A percentile compares a stretch with the other conserved stretches of the same genome.
Evolutionary conservation across 2,797 vertebrate species (phyloP).

Genomic region (Prionace glauca): DNA sequence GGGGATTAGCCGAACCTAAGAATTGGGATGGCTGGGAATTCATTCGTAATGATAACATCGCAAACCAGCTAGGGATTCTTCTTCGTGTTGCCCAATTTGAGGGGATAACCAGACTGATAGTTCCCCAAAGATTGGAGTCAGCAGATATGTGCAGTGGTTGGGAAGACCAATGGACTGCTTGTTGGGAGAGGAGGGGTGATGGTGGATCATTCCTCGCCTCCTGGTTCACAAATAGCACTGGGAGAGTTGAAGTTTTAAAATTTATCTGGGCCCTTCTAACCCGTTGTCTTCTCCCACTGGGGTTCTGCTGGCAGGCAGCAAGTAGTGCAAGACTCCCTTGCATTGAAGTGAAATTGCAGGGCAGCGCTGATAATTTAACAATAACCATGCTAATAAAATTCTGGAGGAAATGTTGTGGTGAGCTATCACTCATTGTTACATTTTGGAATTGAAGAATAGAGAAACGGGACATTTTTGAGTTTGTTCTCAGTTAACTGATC

Average conservation of each 20-base stretch:
- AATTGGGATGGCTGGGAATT: neutral
- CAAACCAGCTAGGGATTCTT: neutral
- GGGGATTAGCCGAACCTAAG: neutral
- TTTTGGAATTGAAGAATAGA: neutral
- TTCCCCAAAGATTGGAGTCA: neutral
- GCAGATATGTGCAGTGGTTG: neutral
- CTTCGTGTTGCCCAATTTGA: neutral
- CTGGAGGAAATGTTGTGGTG: neutral
- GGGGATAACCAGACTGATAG: neutral
- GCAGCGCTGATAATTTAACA: no score
- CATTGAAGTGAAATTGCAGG: neutral
- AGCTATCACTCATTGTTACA: neutral
- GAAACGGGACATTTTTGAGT: neutral
- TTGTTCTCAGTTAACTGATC: neutral
- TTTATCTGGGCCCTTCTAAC: neutral
- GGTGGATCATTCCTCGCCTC: neutral
- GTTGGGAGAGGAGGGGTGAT: neutral
- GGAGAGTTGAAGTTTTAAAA: neutral
- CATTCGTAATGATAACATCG: neutral
- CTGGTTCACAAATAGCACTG: neutral
- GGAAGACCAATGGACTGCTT: neutral
- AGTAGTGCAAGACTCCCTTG: neutral
- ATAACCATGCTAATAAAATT: neutral
- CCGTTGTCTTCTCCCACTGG: neutral
- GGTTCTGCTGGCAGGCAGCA: neutral